Conservation (phyloP, 2,113 vertebrate species). For the Crotalus viridis region DNA sequence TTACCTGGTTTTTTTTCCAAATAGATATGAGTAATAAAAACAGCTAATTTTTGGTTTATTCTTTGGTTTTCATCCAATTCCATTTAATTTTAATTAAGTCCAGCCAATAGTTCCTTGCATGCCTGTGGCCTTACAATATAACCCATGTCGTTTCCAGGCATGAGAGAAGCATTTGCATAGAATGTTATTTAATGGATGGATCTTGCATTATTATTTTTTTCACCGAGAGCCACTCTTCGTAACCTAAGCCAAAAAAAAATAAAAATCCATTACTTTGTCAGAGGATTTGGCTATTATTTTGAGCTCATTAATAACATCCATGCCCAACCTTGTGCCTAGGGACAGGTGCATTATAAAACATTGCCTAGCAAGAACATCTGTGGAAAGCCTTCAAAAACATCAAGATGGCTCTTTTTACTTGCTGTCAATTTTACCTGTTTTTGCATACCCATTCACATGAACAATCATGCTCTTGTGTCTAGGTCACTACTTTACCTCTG, state of each 20-base stretch:
- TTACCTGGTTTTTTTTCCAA: background rate
- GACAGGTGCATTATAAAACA: background rate
- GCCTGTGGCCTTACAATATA: background rate
- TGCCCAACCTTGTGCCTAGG: background rate
- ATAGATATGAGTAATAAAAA: background rate
- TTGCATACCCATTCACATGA: background rate
- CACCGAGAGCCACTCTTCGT: background rate
- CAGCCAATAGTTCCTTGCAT: background rate
- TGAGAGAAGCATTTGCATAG: background rate
- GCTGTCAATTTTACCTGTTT: background rate
- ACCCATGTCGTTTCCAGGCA: background rate
- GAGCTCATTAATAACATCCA: background rate
- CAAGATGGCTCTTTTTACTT: background rate
- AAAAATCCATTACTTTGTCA: background rate
- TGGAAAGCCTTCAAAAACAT: background rate
- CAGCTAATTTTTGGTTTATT: rapidly evolving
- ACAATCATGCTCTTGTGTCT: background rate
- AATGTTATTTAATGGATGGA: background rate
- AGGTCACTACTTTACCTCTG: background rate
- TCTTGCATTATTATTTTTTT: background rate
- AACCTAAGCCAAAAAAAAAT: background rate
- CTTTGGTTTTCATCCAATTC: background rate
- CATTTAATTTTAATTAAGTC: constrained; percentile 4
- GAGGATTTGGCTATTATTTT: background rate
- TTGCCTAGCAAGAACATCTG: background rate